These are phyloP conservation scores for Chaenocephalus aceratus DNA, from an alignment of 2,113 vertebrate genomes.

Conservation along the genomic window DNA sequence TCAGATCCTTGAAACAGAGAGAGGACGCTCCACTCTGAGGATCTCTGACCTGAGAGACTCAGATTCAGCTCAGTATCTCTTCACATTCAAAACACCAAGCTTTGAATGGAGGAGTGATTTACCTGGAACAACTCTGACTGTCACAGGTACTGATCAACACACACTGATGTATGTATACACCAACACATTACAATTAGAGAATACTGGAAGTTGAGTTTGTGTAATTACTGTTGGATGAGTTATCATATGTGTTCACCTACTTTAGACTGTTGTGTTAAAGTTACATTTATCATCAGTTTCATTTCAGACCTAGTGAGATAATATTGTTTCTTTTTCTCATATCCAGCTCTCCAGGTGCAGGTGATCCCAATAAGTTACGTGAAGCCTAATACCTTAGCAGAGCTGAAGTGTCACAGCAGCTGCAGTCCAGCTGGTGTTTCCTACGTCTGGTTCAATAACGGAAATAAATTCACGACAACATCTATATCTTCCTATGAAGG, in stretches of 20 bases:
- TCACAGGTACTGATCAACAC: slow-evolving; percentile 33
- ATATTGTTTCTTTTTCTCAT: too few species aligned
- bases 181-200: not conserved
- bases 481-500: too few species aligned
- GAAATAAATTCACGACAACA: too few species aligned
- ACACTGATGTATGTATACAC: not conserved
- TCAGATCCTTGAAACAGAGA: accelerated
- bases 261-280: too few species aligned
- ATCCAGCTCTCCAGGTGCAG: not conserved
- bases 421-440: not conserved
- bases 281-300: too few species aligned
- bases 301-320: not conserved
- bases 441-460: too few species aligned
- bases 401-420: slow-evolving; percentile 18
- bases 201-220: too few species aligned
- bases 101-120: not conserved
- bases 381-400: too few species aligned
- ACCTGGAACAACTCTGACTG: slow-evolving; percentile 8
- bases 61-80: slow-evolving; percentile 38
- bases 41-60: slow-evolving; percentile 31
- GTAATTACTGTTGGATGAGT: too few species aligned
- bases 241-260: too few species aligned
- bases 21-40: slow-evolving; percentile 26
- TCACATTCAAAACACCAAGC: not conserved
- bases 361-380: not conserved